phyloP scores from a whole-genome alignment of 2,888 invertebrate species.

The Ypsolopha scabrella region DNA sequence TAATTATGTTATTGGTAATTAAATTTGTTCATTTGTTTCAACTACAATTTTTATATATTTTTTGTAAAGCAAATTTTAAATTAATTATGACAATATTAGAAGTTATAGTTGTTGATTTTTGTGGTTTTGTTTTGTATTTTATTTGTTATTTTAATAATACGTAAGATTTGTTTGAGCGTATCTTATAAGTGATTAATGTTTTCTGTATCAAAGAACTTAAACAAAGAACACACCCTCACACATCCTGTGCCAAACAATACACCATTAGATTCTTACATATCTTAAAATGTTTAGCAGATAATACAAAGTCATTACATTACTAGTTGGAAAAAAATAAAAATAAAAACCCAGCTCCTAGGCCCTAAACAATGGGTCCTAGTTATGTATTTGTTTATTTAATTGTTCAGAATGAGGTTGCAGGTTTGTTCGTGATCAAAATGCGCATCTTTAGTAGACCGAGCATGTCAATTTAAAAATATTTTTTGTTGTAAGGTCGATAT shows the following conservation, averaged over 20 bases:
- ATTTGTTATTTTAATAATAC: background rate
- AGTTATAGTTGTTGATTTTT: too few relatives aligned
- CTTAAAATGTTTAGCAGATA: background rate
- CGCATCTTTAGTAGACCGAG: constrained; percentile 9
- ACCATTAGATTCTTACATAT: background rate
- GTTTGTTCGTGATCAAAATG: constrained; percentile 10
- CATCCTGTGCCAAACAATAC: background rate
- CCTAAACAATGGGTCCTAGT: constrained; percentile 16
- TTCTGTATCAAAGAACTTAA: background rate
- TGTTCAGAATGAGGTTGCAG: constrained; percentile 47
- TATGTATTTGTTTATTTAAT: constrained; percentile 34
- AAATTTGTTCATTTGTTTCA: background rate
- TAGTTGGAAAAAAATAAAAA: constrained; percentile 8
- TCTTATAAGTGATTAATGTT: too few relatives aligned
- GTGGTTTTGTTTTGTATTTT: too few relatives aligned
- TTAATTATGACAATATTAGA: too few relatives aligned
- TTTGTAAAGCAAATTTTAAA: too few relatives aligned
- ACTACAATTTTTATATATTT: too few relatives aligned
- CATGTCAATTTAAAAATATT: constrained; percentile 12
- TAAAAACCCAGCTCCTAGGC: constrained; percentile 13
- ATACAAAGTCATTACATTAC: constrained; percentile 9
- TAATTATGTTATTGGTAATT: constrained; percentile 7
- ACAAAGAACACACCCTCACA: background rate
- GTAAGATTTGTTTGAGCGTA: background rate
- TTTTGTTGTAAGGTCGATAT: too few relatives aligned